Percentiles rank a stretch among this genome's conserved stretches.
phyloP scores from a whole-genome alignment of 2,797 vertebrate genomes.

The Oreochromis mossambicus region DNA sequence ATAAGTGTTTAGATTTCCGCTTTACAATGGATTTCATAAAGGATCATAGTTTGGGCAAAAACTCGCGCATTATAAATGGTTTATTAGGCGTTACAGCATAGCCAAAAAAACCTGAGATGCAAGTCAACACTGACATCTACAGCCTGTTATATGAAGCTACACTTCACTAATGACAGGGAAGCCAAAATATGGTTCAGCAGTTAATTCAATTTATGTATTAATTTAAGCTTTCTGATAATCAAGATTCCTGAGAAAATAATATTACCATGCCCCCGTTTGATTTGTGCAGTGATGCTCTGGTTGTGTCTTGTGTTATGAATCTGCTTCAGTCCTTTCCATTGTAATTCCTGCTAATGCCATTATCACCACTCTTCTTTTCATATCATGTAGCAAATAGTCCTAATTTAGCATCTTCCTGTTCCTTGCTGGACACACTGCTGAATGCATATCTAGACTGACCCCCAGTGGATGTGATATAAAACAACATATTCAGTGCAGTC shows the following conservation, averaged over 20 bases:
- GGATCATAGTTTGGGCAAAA: neutral
- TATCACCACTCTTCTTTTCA: neutral
- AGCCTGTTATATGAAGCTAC: constrained; percentile 10
- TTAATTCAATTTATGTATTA: neutral
- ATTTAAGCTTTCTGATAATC: neutral
- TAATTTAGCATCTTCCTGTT: neutral
- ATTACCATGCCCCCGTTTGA: neutral
- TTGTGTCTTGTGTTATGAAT: neutral
- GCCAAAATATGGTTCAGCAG: neutral
- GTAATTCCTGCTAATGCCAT: neutral
- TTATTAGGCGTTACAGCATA: neutral
- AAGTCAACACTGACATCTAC: constrained; percentile 58
- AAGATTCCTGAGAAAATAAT: neutral
- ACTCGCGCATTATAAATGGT: neutral
- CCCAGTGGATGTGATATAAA: constrained; percentile 10
- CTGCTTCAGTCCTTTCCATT: neutral
- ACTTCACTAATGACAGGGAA: neutral
- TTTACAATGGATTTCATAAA: neutral
- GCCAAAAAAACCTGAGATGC: neutral
- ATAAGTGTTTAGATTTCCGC: neutral
- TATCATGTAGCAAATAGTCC: neutral
- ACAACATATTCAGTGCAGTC: neutral
- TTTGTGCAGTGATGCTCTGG: neutral
- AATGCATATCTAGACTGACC: constrained; percentile 1
- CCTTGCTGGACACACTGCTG: neutral